Conservation (phyloP, 2,113 vertebrate genomes). For the Megaptera novaeangliae region DNA sequence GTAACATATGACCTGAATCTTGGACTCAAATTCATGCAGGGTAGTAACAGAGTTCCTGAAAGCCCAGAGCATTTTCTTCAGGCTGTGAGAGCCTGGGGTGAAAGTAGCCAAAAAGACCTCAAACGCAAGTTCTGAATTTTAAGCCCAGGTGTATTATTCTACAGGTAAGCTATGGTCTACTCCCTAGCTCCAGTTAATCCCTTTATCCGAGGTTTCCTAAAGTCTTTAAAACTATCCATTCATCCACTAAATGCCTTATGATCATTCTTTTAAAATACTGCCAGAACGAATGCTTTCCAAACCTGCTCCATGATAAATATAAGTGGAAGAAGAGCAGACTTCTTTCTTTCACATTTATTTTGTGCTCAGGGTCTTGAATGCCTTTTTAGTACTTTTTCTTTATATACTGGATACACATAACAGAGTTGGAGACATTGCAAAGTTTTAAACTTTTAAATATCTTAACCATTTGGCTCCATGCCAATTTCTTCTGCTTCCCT, state of each 20-base stretch:
- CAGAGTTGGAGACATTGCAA: background rate
- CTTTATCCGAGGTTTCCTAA: conserved; percentile 38
- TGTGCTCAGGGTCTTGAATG: background rate
- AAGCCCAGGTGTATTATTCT: background rate
- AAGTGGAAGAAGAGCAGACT: background rate
- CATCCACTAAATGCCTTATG: background rate
- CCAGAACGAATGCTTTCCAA: conserved; percentile 24
- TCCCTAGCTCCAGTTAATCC: background rate
- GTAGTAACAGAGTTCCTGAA: background rate
- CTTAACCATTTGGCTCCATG: background rate
- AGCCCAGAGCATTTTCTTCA: background rate
- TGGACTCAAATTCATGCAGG: background rate
- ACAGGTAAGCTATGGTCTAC: background rate
- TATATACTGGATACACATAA: background rate
- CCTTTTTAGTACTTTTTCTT: background rate
- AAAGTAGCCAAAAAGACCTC: background rate
- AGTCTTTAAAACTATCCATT: conserved; percentile 10
- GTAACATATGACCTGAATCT: background rate
- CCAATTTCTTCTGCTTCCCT: background rate
- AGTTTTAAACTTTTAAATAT: background rate
- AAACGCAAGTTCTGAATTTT: background rate
- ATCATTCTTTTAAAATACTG: conserved; percentile 3
- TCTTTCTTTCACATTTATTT: background rate
- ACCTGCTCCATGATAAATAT: background rate
- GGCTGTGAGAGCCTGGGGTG: background rate